Base-by-base conservation (phyloP, 1,140 invertebrate genomes). In the Pomphorhynchus laevis region DNA sequence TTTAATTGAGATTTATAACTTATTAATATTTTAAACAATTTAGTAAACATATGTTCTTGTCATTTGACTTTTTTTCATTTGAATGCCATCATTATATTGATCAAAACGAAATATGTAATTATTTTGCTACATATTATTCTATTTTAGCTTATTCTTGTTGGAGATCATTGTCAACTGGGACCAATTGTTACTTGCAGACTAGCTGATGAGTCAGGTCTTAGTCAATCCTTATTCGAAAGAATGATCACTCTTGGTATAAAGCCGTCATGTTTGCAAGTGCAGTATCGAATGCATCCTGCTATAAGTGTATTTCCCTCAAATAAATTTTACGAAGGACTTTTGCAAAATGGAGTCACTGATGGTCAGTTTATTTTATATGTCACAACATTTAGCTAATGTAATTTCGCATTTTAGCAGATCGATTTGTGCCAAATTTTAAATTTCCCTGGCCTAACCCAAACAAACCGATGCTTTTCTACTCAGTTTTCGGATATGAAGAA, bases 101-200 rank as follows among this genome's bases (percentile, higher is more conserved):
- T n/a, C n/a, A n/a, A n/a, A n/a, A n/a, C n/a, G n/a, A n/a, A n/a
- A n/a, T n/a, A n/a, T n/a, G n/a, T n/a, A n/a, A n/a, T n/a, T n/a
- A n/a, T n/a, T n/a, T n/a, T n/a, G n/a, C n/a, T n/a, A n/a, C n/a
- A n/a, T n/a, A n/a, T n/a, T n/a, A n/a, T n/a, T n/a, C n/a, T n/a
- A n/a, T n/a, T n/a, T n/a, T n/a, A 69, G 56, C 57, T 93, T 1
- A 82, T 93, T 42, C 64, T 95, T 0, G 84, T 95, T 1, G 84
- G 89, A 2, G 86, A 98, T 62, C 89, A 99, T 54, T 98, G 89
- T 50, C 86, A 98, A 58, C 62, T 95, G 20, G 82, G 84, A 0
- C 84, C 84, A 1, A 82, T 93, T 0, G 82, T 93, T 0, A 95
- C 95, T 82, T 95, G 84, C 58, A 98, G 98, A 55, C 91, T 93